Evolutionary conservation across 2,888 invertebrate species (phyloP), one percentile per base, ranked within the genome.

Genomic region (Elmis aenea): DNA sequence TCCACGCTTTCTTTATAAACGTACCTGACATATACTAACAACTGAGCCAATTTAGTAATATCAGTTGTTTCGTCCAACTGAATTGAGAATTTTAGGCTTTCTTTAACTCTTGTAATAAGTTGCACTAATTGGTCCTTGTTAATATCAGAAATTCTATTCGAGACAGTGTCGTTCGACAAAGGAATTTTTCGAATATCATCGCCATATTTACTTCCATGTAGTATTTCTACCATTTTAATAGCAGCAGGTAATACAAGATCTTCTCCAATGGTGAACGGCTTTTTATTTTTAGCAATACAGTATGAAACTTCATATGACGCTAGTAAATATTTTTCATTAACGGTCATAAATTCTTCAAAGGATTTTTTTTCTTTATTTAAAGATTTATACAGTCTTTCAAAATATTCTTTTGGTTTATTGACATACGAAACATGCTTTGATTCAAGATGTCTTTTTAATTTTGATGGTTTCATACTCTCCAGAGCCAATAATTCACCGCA

Each of bases 211-310:
- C 34, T 31, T 34, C 45, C 34, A 31, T 38, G 42, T 36, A 46
- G 34, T 42, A n/a, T 42, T 40, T 38, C 40, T 42, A 41, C 34
- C 37, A 41, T 36, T 36, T 46, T 43, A 25, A 42, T 27, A 38
- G 44, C 36, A 38, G 43, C 46, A 42, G 45, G 46, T 46, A 42
- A 40, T 38, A 46, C 27, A 37, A 46, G 40, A 33, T 45, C 34
- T 40, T 44, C 40, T 38, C 44, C 42, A 45, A 41, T 33, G 32
- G 39, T 44, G 29, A 24, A 27, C 6, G 45, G 36, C 20, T 38
- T 38, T 8, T 37, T 39, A 26, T 33, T 30, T 46, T 45, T 41
- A 20, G 44, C 40, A 14, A 45, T 45, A 15, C 26, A 27, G 20
- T 39, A 45, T 25, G 42, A 30, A 23, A 42, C 33, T 38, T 37